Evolutionary conservation across 2,113 vertebrate genomes (phyloP), one percentile per base, ranked within the genome.

Genomic region (Hippopotamus amphibius): DNA sequence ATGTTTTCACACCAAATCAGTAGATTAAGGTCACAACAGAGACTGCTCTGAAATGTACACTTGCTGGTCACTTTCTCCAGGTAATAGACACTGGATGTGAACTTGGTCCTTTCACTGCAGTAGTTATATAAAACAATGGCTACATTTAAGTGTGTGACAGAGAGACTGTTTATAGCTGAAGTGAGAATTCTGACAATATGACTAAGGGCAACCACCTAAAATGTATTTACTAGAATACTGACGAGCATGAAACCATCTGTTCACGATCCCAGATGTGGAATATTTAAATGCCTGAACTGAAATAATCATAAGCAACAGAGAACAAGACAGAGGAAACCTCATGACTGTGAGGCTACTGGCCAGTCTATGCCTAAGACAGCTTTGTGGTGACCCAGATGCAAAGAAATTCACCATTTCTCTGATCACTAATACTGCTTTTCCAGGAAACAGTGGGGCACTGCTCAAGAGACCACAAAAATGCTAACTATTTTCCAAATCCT

Each of bases 391-490:
- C 14, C 65, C 57, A 17, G 41, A 61, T 46, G 19, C 17, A 57
- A 50, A 93, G n/a, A 65, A 21, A 65, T 21, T 65, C 55, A 72
- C 63, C 11, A 21, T 37, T n/a, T 72, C 82, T 81, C 61, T 59
- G 66, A 28, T 50, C 69, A 50, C 46, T 43, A 21, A 61, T 26
- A 11, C 33, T 33, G 48, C 15, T 43, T 53, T 71, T 81, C 65
- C 59, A 59, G 9, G 28, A 83, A 97, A 68, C 22, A 41, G n/a
- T 33, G 8, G 10, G 30, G 15, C 9, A 22, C 33, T 22, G 46
- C 85, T 82, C 4, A 41, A 68, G 28, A 91, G 37, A 81, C 43
- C 72, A 95, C 65, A 76, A 88, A 96, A 80, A 63, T 53, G 46
- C 26, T 6, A 57, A 48, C 19, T 68, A 72, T 74, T 86, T 90